A percentile compares a stretch with the other conserved stretches of the same genome.
Conservation (phyloP, 1,140 invertebrate genomes). For the Drosophila paulistorum region DNA sequence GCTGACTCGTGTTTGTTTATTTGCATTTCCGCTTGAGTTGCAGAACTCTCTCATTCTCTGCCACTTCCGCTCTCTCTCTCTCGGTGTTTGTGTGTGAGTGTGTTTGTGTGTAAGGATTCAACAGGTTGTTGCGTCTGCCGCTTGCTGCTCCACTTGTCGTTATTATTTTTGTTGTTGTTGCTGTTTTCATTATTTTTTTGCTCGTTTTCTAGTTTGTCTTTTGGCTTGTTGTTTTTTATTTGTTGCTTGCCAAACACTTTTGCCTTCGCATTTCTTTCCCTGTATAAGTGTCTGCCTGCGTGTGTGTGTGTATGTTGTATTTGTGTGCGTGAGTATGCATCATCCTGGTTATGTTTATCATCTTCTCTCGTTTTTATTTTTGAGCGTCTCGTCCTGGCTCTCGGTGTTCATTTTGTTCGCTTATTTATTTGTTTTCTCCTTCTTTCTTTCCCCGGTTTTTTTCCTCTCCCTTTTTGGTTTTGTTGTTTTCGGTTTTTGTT, state of each 20-base stretch:
- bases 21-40: constrained; percentile 80
- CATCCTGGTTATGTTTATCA: constrained; percentile 49
- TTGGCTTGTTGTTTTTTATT: constrained; percentile 54
- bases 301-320: constrained; percentile 34
- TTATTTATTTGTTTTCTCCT: constrained; percentile 66
- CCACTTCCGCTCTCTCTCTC: neutral
- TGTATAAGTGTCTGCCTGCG: constrained; percentile 20
- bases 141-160: constrained; percentile 32
- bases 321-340: constrained; percentile 22
- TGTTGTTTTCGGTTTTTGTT: constrained; percentile 63
- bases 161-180: neutral
- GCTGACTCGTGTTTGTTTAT: constrained; percentile 74
- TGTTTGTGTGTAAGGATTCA: constrained; percentile 46
- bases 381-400: constrained; percentile 64
- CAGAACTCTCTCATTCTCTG: constrained; percentile 55
- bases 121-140: constrained; percentile 73
- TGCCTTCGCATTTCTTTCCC: constrained; percentile 66
- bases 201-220: constrained; percentile 73
- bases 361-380: constrained; percentile 56
- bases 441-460: constrained; percentile 31
- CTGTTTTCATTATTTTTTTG: constrained; percentile 58
- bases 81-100: constrained; percentile 32
- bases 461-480: constrained; percentile 47
- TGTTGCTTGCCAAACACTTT: constrained; percentile 73
- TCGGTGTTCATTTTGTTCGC: constrained; percentile 59